Evolutionary conservation across 1,140 invertebrate genomes (phyloP).

Genomic region (Drosophila baimaii): DNA sequence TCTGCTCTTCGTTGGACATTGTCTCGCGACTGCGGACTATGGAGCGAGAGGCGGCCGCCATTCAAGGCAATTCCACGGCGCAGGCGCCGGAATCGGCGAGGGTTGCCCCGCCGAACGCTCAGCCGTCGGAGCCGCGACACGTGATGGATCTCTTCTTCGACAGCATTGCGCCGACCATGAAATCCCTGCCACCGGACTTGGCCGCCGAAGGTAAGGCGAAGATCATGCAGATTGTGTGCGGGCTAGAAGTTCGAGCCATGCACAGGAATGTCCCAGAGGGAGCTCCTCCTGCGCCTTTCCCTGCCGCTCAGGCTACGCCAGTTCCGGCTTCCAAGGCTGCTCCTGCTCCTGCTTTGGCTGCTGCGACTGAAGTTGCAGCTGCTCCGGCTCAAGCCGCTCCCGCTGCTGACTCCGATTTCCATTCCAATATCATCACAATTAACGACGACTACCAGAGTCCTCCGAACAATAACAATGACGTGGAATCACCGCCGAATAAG

Average conservation of each 20-base stretch:
- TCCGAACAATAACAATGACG: constrained; percentile 4
- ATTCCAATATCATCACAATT: constrained; percentile 32
- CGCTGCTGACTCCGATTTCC: background rate
- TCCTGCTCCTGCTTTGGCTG: background rate
- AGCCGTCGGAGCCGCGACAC: constrained; percentile 21
- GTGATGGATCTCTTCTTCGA: constrained; percentile 76
- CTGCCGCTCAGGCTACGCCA: background rate
- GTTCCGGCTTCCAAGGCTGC: background rate
- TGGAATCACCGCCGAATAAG: background rate
- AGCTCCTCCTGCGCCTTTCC: background rate
- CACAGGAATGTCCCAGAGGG: constrained; percentile 23
- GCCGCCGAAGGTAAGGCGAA: constrained; percentile 74
- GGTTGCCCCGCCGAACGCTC: background rate
- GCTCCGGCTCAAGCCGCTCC: background rate
- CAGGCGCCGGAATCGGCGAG: background rate
- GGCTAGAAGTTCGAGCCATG: constrained; percentile 64
- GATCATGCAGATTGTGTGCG: constrained; percentile 76
- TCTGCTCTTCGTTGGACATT: constrained; percentile 69
- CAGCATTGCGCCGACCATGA: constrained; percentile 74
- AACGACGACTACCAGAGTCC: constrained; percentile 2
- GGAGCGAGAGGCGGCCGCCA: constrained; percentile 23
- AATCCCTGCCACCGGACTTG: constrained; percentile 64
- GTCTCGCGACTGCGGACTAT: constrained; percentile 56
- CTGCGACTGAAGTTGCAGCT: background rate
- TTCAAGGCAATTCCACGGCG: background rate